Percentiles rank a stretch among this genome's conserved stretches.
These are phyloP conservation scores for Opisthocomus hoazin DNA, from an alignment of 2,113 vertebrate genomes.

Conservation along the genomic window DNA sequence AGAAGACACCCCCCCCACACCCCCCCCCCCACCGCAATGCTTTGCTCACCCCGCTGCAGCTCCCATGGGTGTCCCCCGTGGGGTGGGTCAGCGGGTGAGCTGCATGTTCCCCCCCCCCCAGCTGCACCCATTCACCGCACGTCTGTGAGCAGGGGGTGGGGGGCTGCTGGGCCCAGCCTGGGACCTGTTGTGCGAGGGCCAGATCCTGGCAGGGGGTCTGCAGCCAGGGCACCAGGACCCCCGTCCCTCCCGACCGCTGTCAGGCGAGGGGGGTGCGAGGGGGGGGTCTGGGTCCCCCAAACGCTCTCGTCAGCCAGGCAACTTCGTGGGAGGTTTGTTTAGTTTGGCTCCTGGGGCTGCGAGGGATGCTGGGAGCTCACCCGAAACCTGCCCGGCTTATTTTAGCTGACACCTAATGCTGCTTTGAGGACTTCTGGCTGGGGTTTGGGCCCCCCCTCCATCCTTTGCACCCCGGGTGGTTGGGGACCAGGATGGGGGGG, in stretches of 20 bases:
- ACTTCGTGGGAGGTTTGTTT: neutral
- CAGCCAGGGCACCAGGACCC: neutral
- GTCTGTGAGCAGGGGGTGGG: neutral
- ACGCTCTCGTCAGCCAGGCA: neutral
- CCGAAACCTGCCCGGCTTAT: neutral
- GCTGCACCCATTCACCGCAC: neutral
- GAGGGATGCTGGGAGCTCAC: neutral
- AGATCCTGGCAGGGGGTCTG: neutral
- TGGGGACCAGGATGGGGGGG: neutral
- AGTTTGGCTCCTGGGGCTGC: neutral
- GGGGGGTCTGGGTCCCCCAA: neutral
- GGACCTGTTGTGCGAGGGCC: neutral
- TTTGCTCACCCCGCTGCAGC: neutral
- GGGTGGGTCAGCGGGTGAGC: neutral
- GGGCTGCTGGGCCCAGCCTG: neutral
- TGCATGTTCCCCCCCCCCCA: no score
- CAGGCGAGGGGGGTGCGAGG: neutral
- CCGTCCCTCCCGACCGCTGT: neutral
- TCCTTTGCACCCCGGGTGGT: neutral
- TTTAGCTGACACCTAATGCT: neutral
- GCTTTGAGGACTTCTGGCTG: neutral
- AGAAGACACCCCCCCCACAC: no score
- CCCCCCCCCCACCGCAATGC: neutral
- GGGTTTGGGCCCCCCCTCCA: neutral
- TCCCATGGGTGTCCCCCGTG: neutral